A percentile compares a stretch with the other conserved stretches of the same genome.
Conservation (phyloP, 1,140 invertebrate genomes). For the Cyclina sinensis region DNA sequence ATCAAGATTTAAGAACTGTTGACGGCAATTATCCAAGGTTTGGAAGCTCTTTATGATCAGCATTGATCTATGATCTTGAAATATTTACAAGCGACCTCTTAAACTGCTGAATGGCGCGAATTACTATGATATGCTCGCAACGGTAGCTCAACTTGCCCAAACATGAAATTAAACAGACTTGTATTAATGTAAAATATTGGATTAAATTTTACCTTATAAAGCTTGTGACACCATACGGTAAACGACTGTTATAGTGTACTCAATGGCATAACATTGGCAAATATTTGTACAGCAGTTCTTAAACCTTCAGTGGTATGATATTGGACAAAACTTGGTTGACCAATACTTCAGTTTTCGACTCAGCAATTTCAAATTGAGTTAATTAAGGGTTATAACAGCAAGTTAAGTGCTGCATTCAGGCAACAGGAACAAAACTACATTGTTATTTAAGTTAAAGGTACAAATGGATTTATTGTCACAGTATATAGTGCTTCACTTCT, state of each 20-base stretch:
- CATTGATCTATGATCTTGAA: slow-evolving; percentile 40
- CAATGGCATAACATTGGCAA: slow-evolving; percentile 24
- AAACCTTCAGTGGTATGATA: neutral
- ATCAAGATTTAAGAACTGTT: slow-evolving; percentile 6
- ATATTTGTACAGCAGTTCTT: slow-evolving; percentile 8
- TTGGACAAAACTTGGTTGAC: neutral
- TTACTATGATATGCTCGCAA: neutral
- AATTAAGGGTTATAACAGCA: neutral
- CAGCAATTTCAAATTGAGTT: neutral
- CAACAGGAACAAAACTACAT: neutral
- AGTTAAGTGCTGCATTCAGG: neutral
- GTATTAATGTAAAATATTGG: slow-evolving; percentile 7
- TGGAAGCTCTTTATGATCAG: neutral
- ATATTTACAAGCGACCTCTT: slow-evolving; percentile 21
- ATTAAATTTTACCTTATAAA: neutral
- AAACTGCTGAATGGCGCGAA: slow-evolving; percentile 13
- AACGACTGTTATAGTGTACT: neutral
- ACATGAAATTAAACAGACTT: slow-evolving; percentile 4
- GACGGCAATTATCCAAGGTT: slow-evolving; percentile 20
- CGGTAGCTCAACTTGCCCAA: neutral
- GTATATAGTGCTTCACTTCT: too few relatives aligned
- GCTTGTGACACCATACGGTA: neutral
- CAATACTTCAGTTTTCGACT: neutral
- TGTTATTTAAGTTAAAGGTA: neutral
- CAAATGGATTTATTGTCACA: slow-evolving; percentile 8